Evolutionary conservation across 2,797 vertebrate genomes (phyloP).

Genomic region (Fratercula arctica): DNA sequence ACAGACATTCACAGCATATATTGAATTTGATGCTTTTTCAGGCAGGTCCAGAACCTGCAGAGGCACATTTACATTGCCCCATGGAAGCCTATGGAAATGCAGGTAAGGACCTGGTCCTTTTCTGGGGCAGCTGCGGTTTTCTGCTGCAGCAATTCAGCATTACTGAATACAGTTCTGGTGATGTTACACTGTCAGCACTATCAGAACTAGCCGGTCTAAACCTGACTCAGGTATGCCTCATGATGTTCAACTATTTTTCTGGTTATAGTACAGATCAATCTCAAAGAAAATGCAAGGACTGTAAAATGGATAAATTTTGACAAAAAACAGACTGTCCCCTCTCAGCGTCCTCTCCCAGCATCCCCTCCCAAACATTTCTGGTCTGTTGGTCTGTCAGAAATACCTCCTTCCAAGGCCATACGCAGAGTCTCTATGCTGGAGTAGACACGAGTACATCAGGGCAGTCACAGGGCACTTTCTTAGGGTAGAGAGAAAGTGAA

Average conservation of each 20-base stretch:
- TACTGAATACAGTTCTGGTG: not conserved
- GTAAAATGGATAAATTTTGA: not conserved
- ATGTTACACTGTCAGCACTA: not conserved
- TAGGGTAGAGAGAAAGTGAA: not conserved
- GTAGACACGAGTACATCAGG: not conserved
- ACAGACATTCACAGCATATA: not conserved
- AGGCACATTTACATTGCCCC: not conserved
- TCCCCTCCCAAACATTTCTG: not conserved
- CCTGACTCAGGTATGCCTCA: not conserved
- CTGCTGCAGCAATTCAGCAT: not conserved
- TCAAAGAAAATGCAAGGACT: not conserved
- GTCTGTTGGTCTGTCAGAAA: not conserved
- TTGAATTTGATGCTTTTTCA: not conserved
- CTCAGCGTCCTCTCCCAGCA: fast-evolving
- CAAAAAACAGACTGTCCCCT: not conserved
- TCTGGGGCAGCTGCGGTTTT: not conserved
- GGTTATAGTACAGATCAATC: not conserved
- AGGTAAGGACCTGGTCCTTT: not conserved
- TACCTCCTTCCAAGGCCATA: not conserved
- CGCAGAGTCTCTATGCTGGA: not conserved
- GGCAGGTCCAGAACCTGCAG: not conserved
- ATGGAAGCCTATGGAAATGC: not conserved
- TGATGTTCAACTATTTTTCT: not conserved
- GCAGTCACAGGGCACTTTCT: not conserved
- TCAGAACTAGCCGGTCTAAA: not conserved